These are phyloP conservation scores for Pomacea maculata DNA, from an alignment of 1,140 invertebrate species.

Conservation along the genomic window DNA sequence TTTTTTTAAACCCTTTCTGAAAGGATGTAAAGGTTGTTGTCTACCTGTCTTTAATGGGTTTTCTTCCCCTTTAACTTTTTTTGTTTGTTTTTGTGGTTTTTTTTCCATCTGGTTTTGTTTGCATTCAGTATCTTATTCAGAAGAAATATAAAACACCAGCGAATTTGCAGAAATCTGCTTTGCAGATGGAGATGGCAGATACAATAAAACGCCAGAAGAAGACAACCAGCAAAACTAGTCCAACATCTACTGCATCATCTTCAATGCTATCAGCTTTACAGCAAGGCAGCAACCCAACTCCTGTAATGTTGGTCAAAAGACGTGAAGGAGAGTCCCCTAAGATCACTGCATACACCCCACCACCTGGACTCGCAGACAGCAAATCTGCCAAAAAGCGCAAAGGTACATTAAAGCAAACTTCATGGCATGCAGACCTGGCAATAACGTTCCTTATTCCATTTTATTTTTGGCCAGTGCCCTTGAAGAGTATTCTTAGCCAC, in stretches of 20 bases:
- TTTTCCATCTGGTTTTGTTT: slow-evolving; percentile 1
- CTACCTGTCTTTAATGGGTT: too few species aligned
- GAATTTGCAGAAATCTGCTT: slow-evolving; percentile 2
- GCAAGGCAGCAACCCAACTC: background rate
- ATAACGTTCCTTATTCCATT: too few species aligned
- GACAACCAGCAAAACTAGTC: slow-evolving; percentile 6
- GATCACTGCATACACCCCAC: slow-evolving; percentile 20
- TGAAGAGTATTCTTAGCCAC: too few species aligned
- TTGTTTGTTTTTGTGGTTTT: slow-evolving; percentile 2
- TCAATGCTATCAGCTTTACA: background rate
- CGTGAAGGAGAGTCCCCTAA: slow-evolving; percentile 5
- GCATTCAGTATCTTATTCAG: background rate
- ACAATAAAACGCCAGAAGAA: slow-evolving; percentile 33
- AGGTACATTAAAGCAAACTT: slow-evolving; percentile 1
- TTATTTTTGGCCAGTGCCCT: too few species aligned
- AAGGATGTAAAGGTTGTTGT: too few species aligned
- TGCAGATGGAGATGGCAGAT: slow-evolving; percentile 46
- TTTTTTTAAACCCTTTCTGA: too few species aligned
- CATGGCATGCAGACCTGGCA: too few species aligned
- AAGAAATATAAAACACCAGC: background rate
- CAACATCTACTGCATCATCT: slow-evolving; percentile 9
- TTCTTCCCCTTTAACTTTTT: too few species aligned
- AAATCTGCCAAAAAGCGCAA: slow-evolving; percentile 28
- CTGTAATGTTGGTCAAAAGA: slow-evolving; percentile 8
- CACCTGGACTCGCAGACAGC: background rate